These are phyloP conservation scores for Apostichopus parvimensis DNA, from an alignment of 35 echinoderm and acorn worm species.

Conservation along the genomic window DNA sequence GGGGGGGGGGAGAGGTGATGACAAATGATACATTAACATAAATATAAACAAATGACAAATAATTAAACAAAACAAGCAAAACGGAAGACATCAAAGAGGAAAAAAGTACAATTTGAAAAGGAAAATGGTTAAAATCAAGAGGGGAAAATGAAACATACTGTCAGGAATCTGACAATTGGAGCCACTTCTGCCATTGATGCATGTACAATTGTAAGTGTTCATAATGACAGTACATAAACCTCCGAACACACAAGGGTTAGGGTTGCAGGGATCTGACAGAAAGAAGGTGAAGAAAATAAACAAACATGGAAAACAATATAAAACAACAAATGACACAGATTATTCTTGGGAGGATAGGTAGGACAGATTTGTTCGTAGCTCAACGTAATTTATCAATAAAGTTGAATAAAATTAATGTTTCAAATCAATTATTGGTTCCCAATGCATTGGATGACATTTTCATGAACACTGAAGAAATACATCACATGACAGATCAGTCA, in stretches of 20 bases:
- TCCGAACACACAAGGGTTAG: slow-evolving; percentile 43
- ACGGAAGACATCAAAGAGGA: not conserved
- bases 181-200: slow-evolving; percentile 16
- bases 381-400: too few relatives aligned
- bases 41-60: too few relatives aligned
- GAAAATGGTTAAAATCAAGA: not conserved
- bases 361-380: too few relatives aligned
- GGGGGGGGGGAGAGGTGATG: too few relatives aligned
- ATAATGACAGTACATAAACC: slow-evolving; percentile 9
- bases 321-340: too few relatives aligned
- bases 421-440: too few relatives aligned
- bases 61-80: not conserved
- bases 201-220: not conserved
- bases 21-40: too few relatives aligned
- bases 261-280: slow-evolving; percentile 19
- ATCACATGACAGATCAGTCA: too few relatives aligned
- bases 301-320: not conserved
- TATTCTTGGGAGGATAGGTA: too few relatives aligned
- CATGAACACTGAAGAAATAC: too few relatives aligned
- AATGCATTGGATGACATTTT: too few relatives aligned
- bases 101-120: not conserved
- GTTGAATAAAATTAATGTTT: too few relatives aligned
- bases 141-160: slow-evolving; percentile 6
- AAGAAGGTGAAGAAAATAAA: not conserved
- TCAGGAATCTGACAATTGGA: slow-evolving; percentile 34